Evolutionary conservation across 2,888 invertebrate genomes (phyloP), one percentile per base, ranked within the genome.

Genomic region (Drosophila rubida): DNA sequence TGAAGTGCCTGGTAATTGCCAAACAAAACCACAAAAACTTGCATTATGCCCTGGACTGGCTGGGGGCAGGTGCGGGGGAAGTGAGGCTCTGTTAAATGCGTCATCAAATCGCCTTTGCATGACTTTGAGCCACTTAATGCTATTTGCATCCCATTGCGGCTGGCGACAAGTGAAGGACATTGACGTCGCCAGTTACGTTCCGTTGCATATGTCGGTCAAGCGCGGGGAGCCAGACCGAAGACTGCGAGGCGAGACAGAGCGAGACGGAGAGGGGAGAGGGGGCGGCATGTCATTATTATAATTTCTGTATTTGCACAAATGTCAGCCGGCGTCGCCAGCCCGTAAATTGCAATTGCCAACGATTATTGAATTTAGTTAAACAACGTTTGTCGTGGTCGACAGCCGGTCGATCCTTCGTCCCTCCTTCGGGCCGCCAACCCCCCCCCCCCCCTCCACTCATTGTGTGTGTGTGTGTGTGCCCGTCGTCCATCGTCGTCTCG

Each of bases 361-460:
- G 87, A 88, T 88, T 88, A 88, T 88, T 88, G 89, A 86, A 88
- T 88, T 88, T 88, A 87, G 84, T 88, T 87, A 80, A 86, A 82
- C 80, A 84, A 80, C 80, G 84, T 82, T 88, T 88, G 87, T 74
- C 77, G 84, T 71, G 68, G 75, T 70, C 66, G 65, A 49, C 65
- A 53, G 30, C n/a, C 44, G 23, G 37, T 16, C 44, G 23, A 27
- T 16, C 32, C 8, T 14, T 19, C 19, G 42, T 32, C 13, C 42
- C 22, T n/a, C n/a, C n/a, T n/a, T n/a, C n/a, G n/a, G n/a, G n/a
- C n/a, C n/a, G n/a, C n/a, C 19, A 19, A 19, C 19, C 19, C 4
- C 19, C 25, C 0, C 16, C 3, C 7, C 5, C 14, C 42, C 11
- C n/a, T 6, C 22, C 3, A 3, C 14, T 0, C n/a, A n/a, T n/a